Evolutionary conservation across 2,797 vertebrate genomes (phyloP), one percentile per base, ranked within the genome.

Genomic region (Danio tinwini): DNA sequence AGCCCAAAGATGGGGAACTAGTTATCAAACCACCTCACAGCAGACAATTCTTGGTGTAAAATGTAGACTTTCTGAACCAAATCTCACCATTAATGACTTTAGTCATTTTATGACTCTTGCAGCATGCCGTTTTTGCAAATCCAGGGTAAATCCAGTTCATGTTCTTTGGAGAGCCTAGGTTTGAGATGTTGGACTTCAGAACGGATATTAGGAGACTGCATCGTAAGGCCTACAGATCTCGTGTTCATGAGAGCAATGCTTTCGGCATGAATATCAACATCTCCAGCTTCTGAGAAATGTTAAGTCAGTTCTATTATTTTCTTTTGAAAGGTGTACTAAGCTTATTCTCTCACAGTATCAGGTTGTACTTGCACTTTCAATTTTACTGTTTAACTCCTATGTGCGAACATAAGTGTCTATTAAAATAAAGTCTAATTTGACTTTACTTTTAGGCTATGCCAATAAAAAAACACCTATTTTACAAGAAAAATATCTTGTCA

Each of bases 1-100:
- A 56, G 82, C 75, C 72, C 82, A 78, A 80, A 83, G 80, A 82
- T 84, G 81, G 10, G 68, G 84, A 64, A 86, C 89, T 87, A 87
- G 93, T 92, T 90, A 92, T 88, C 83, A 87, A 83, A 86, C 65
- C 70, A 83, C 61, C 68, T 55, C 85, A 92, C 89, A 91, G 90
- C 86, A 81, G 78, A 56, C 88, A 85, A 86, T 85, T 86, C 82
- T 90, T 86, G 80, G 80, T 88, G 89, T 90, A 90, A 82, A 82
- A 83, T 29, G 29, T 29, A 29, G 29, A 29, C 29, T 29, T 29
- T 29, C 76, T 80, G 61, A 68, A 81, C 91, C 90, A 82, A 81
- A 82, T 85, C 58, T 70, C 42, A 47, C 40, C 82, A 53, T 65
- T 88, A 89, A 90, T 84, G 86, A 78, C 73, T 29, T 29, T 29